Evolutionary conservation across 2,113 vertebrate genomes (phyloP).

Genomic region (Buteo buteo): DNA sequence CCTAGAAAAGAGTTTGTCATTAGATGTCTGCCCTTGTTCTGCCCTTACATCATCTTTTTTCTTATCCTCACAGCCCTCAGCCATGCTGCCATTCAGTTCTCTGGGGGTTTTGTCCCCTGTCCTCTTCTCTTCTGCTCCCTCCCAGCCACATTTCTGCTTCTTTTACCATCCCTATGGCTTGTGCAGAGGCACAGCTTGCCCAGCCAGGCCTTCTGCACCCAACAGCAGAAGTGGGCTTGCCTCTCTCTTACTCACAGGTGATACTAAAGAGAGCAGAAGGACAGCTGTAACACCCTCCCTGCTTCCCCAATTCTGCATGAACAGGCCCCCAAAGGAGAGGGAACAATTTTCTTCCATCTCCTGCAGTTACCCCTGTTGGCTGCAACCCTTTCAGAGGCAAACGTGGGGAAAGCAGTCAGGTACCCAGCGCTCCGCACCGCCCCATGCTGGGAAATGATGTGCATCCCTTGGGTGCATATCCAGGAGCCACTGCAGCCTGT

Average conservation of each 20-base stretch:
- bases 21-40: neutral
- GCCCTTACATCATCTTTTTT: neutral
- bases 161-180: neutral
- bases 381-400: neutral
- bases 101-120: neutral
- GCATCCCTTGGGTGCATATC: too few relatives aligned
- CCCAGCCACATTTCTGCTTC: neutral
- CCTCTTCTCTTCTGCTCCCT: neutral
- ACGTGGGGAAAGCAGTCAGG: neutral
- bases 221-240: accelerated
- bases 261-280: neutral
- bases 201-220: neutral
- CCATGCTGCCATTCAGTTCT: neutral
- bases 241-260: neutral
- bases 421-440: neutral
- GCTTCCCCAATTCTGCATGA: accelerated
- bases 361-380: accelerated
- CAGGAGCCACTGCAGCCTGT: neutral
- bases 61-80: neutral
- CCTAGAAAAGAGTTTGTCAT: neutral
- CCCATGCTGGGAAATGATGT: neutral
- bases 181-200: neutral
- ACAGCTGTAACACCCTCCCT: neutral
- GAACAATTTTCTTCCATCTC: neutral
- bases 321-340: neutral